A percentile compares a stretch with the other conserved stretches of the same genome.
These are phyloP conservation scores for Lanius ludovicianus DNA, from an alignment of 2,113 vertebrate species.

Conservation along the genomic window DNA sequence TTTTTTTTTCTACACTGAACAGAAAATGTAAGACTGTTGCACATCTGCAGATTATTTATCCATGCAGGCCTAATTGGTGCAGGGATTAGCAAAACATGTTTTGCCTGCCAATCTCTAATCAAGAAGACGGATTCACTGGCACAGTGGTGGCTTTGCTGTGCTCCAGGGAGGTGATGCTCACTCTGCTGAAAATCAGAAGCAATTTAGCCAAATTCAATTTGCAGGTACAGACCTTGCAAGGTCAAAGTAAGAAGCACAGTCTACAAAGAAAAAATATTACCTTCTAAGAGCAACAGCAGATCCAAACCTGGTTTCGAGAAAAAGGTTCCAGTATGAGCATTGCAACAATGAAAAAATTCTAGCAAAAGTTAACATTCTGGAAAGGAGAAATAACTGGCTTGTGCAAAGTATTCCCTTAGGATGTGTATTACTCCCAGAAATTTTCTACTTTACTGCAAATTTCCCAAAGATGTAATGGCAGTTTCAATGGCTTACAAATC, in stretches of 20 bases:
- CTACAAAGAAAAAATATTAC: neutral
- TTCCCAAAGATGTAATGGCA: neutral
- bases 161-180: neutral
- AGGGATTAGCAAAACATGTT: conserved; percentile 25
- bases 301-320: neutral
- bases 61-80: neutral
- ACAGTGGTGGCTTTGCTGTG: neutral
- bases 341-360: neutral
- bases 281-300: neutral
- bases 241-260: neutral
- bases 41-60: conserved; percentile 27
- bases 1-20: neutral
- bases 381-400: neutral
- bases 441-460: neutral
- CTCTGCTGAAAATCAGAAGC: conserved; percentile 19
- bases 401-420: neutral
- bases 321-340: neutral
- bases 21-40: neutral
- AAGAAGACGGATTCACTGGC: neutral
- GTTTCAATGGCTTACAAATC: neutral
- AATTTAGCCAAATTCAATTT: conserved; percentile 40
- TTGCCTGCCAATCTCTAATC: conserved; percentile 38
- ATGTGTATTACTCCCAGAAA: neutral
- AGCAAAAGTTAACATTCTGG: neutral
- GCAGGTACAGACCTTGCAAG: conserved; percentile 22